Percentiles rank a stretch among this genome's conserved stretches.
phyloP scores from a whole-genome alignment of 2,113 vertebrate genomes.

The Morone chrysops region DNA sequence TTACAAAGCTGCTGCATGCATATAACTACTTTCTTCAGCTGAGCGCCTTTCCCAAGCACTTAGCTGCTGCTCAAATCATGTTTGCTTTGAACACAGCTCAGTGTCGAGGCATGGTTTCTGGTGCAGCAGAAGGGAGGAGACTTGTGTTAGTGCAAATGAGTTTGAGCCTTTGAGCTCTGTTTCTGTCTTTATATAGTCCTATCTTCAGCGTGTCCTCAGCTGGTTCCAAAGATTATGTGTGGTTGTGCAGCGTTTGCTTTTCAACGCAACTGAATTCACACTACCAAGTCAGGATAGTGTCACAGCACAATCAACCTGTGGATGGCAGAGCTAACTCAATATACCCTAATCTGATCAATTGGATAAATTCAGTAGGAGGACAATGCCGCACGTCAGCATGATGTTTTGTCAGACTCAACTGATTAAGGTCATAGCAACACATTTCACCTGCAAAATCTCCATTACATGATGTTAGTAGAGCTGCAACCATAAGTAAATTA shows the following conservation, averaged over 20 bases:
- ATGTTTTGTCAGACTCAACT: slow-evolving; percentile 33
- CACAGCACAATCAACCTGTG: not conserved
- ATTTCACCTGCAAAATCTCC: not conserved
- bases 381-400: not conserved
- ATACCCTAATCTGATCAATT: not conserved
- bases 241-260: slow-evolving; percentile 1
- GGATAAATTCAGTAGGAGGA: not conserved
- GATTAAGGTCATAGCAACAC: not conserved
- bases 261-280: not conserved
- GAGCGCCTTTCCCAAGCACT: slow-evolving; percentile 51
- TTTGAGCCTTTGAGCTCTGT: slow-evolving; percentile 52
- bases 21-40: slow-evolving; percentile 26
- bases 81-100: slow-evolving; percentile 63
- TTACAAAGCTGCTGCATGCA: slow-evolving; percentile 25
- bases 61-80: slow-evolving; percentile 55
- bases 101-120: slow-evolving; percentile 30
- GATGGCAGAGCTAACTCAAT: slow-evolving; percentile 1
- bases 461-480: not conserved
- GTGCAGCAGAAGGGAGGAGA: slow-evolving; percentile 49
- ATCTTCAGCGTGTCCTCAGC: slow-evolving; percentile 28
- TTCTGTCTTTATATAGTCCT: slow-evolving; percentile 26
- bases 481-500: not conserved
- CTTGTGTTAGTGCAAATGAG: slow-evolving; percentile 38
- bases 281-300: not conserved
- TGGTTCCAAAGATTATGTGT: not conserved